Evolutionary conservation across 2,888 invertebrate genomes (phyloP).

Genomic region (Leucozona laternaria): DNA sequence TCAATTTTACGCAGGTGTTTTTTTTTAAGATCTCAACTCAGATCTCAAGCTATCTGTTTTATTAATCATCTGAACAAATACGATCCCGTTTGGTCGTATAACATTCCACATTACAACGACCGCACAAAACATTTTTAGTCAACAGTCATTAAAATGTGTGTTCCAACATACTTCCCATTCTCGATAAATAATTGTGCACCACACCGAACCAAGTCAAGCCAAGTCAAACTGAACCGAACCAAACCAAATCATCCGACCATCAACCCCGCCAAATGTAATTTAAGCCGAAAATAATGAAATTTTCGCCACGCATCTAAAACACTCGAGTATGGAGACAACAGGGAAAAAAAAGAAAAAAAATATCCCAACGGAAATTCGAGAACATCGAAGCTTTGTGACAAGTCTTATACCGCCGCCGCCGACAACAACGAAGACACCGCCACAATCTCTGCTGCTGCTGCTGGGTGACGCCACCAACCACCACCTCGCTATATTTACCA

Average conservation of each 20-base stretch:
- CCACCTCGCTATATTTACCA: conserved; percentile 24
- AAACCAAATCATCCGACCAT: conserved; percentile 42
- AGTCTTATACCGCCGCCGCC: conserved; percentile 57
- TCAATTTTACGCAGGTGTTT: not conserved
- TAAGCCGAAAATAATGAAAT: conserved; percentile 71
- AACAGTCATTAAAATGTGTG: conserved; percentile 66
- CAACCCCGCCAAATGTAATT: conserved; percentile 67
- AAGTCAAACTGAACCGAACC: not conserved
- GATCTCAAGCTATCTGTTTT: conserved; percentile 34
- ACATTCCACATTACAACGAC: conserved; percentile 60
- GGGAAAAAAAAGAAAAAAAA: not conserved
- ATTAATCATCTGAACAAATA: conserved; percentile 42
- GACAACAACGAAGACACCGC: conserved; percentile 24
- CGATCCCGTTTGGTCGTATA: conserved; percentile 52
- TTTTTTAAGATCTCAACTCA: not conserved
- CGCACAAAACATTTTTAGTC: conserved; percentile 66
- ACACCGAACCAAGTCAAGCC: conserved; percentile 9
- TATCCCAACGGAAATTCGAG: conserved; percentile 69
- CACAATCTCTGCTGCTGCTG: conserved; percentile 5
- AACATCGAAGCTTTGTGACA: conserved; percentile 72
- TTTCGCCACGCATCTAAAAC: conserved; percentile 71
- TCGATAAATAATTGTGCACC: conserved; percentile 66
- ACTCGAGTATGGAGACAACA: conserved; percentile 9
- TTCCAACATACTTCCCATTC: conserved; percentile 66
- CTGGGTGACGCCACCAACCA: conserved; percentile 38